Evolutionary conservation across 2,797 vertebrate species (phyloP).

Genomic region (Chiloscyllium punctatum): DNA sequence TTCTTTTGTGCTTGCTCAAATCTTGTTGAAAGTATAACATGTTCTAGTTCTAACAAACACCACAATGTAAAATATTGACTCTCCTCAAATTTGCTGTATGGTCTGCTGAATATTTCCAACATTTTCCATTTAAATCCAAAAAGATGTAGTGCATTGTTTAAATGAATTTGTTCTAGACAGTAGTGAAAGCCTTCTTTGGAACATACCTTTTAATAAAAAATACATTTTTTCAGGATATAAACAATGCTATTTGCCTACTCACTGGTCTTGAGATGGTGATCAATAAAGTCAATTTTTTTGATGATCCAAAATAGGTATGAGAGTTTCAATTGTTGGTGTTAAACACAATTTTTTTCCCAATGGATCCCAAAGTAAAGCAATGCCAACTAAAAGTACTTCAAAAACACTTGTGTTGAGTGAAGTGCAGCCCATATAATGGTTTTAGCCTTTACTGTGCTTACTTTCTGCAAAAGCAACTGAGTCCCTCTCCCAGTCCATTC

Average conservation of each 20-base stretch:
- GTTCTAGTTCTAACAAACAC: not conserved
- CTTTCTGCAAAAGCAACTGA: not conserved
- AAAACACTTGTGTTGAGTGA: not conserved
- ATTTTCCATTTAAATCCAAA: not conserved
- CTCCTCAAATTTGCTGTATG: not conserved
- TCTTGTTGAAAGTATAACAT: not conserved
- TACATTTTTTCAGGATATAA: not conserved
- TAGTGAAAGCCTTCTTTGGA: not conserved
- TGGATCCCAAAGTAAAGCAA: not conserved
- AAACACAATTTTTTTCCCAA: not conserved
- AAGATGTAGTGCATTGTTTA: not conserved
- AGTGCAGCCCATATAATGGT: not conserved
- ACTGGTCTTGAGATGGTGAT: not conserved
- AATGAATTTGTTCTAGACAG: not conserved
- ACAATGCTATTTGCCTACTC: not conserved
- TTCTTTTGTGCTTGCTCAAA: not conserved
- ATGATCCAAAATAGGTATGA: not conserved
- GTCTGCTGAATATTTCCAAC: not conserved
- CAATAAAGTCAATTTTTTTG: not conserved
- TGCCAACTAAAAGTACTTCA: not conserved
- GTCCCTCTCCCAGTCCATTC: not conserved
- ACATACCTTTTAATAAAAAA: not conserved
- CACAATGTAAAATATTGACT: not conserved
- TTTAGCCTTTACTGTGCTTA: not conserved
- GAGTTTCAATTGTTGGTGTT: not conserved